Percentiles rank a stretch among this genome's conserved stretches.
phyloP scores from a whole-genome alignment of 2,113 vertebrate species.

The Loxodonta africana region DNA sequence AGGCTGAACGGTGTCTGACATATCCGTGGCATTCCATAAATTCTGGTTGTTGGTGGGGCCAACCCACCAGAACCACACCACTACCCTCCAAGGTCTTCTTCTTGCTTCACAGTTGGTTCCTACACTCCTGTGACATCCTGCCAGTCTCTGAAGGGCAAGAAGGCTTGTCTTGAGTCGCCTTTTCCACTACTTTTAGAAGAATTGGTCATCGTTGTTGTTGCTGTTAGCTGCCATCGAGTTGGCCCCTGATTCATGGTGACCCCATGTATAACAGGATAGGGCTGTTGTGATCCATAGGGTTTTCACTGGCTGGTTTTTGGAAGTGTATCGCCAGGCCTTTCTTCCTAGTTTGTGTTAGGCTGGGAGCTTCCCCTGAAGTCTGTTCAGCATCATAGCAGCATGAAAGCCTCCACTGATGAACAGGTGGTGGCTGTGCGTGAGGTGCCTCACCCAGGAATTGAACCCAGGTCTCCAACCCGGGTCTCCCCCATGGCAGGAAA shows the following conservation, averaged over 20 bases:
- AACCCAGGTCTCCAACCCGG: background rate
- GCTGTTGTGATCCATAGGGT: background rate
- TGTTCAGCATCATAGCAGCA: background rate
- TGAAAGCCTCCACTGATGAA: background rate
- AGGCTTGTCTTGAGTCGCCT: background rate
- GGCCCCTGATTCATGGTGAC: background rate
- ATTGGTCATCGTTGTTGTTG: background rate
- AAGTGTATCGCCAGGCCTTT: background rate
- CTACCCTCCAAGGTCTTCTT: fast-evolving
- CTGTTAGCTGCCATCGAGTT: too few relatives aligned
- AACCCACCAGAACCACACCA: fast-evolving
- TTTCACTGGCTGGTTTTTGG: background rate
- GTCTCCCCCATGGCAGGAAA: background rate
- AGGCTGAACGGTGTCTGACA: background rate
- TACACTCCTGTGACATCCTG: background rate
- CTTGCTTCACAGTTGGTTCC: background rate
- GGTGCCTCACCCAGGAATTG: background rate
- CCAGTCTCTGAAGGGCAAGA: background rate
- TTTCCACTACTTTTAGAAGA: background rate
- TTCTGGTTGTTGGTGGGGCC: too few relatives aligned
- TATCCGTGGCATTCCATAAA: background rate
- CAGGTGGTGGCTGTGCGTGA: background rate
- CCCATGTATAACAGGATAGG: background rate
- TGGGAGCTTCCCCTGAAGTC: background rate
- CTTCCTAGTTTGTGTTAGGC: background rate